Evolutionary conservation across 2,888 invertebrate genomes (phyloP), one percentile per base, ranked within the genome.

Genomic region (Torymus texanus): DNA sequence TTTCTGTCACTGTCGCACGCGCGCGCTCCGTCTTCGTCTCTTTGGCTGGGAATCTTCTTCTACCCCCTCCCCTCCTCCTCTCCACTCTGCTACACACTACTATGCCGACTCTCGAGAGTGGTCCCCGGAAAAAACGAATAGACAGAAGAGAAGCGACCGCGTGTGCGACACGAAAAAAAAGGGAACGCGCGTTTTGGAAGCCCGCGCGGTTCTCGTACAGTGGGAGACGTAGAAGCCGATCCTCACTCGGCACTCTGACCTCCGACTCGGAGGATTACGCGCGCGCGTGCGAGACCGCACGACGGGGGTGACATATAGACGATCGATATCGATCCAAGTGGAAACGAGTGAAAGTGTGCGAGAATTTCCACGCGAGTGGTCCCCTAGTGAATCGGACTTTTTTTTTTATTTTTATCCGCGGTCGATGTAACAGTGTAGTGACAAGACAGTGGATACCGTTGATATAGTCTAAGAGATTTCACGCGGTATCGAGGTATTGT

Each of bases 221-320:
- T 8, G 80, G 74, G 72, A 81, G 74, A 62, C 75, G 79, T 80
- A 83, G 81, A 84, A 84, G 84, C 80, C 14, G 41, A 65, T 79
- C 75, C 83, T 81, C 82, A 83, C 85, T 86, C 86, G 84, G 87
- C 88, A 87, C 85, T 88, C 85, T 86, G 85, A 87, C 88, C 87
- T 85, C 85, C 84, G 85, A 82, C 86, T 82, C 82, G 82, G 84
- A 83, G 84, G 85, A 86, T 87, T 85, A 24, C 21, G 29, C 29
- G 8, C 5, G 41, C 41, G 16, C 59, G 67, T 16, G 59, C 56
- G 70, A n/a, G 41, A 41, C 41, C 41, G 8, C 41, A 41, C 8
- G 41, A 41, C 8, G 41, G 41, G 70, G 55, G n/a, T n/a, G 16
- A 14, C 14, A 16, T 13, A 62, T 12, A 51, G 51, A 10, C 56